Percentiles rank a stretch among this genome's conserved stretches.
These are phyloP conservation scores for Drosophila sulfurigaster DNA, from an alignment of 1,140 invertebrate genomes.

Conservation along the genomic window DNA sequence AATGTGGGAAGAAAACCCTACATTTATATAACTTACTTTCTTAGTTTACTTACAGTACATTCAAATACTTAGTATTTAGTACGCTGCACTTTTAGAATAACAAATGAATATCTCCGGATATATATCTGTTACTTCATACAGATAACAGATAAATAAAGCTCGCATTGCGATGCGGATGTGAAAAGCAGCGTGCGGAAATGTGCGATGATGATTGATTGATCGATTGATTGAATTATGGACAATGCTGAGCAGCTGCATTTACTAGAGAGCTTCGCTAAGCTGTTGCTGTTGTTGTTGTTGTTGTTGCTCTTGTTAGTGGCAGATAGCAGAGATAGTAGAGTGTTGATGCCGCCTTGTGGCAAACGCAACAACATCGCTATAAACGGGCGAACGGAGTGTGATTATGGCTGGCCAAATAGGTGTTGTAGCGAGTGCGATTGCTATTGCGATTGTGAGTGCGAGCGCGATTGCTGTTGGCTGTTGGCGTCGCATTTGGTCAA, in stretches of 20 bases:
- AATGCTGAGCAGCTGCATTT: neutral
- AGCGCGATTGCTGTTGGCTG: constrained; percentile 3
- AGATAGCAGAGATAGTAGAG: neutral
- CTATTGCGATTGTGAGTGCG: constrained; percentile 7
- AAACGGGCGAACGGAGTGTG: constrained; percentile 4
- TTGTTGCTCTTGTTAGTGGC: no score
- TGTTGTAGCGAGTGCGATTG: constrained; percentile 10
- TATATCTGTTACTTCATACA: neutral
- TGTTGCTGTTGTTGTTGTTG: neutral
- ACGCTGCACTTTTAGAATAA: no score
- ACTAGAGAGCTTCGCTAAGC: neutral
- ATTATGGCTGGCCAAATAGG: constrained; percentile 6
- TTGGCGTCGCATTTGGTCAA: constrained; percentile 33
- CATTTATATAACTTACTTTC: no score
- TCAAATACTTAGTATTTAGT: no score
- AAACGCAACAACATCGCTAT: constrained; percentile 22
- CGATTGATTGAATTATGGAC: neutral
- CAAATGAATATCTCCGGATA: no score
- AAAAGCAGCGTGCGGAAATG: no score
- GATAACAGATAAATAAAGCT: neutral
- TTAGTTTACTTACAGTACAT: no score
- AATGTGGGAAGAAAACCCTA: no score
- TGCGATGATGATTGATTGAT: constrained; percentile 1
- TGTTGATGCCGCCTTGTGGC: neutral
- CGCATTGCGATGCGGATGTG: neutral